Evolutionary conservation across 2,888 invertebrate genomes (phyloP), one percentile per base, ranked within the genome.

Genomic region (Drosophila basisetae): DNA sequence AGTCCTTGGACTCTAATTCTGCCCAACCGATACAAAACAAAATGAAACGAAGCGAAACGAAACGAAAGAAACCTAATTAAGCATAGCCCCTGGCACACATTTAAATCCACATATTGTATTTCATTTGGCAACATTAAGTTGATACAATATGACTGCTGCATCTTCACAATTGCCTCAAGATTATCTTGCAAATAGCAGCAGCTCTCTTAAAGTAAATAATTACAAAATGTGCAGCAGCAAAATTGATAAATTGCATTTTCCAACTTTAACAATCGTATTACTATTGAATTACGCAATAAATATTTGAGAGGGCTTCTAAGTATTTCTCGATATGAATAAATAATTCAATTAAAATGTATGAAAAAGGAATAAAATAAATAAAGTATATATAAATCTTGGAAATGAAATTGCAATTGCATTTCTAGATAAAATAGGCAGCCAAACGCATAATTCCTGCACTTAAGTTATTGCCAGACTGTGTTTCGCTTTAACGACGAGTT

Each of bases 1-100:
- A 64, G 61, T 60, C 87, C 87, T 67, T 52, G 11, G 84, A 79
- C 73, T 76, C 72, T 82, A 79, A 83, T 87, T 84, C 82, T 74
- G 63, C 78, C 67, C 68, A 58, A 68, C 52, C 60, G 58, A 63
- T 30, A 53, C 28, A 9, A 13, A 56, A 37, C 54, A 37, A 37
- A 59, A 31, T 52, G 62, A 22, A 22, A 22, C 22, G 22, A 41
- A 64, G 41, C 61, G 64, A 18, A 56, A 71, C 31, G 49, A 13
- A 16, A 49, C 22, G 43, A 65, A 55, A 43, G 63, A 61, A 76
- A 83, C 68, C 79, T 72, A 79, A 82, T 84, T 87, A 71, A 65
- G 62, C 84, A 73, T 67, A 31, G 62, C 66, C 68, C 49, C 22
- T 31, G 66, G 69, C 65, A 53, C 49, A 68, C 59, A 63, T 33